Base-by-base conservation (phyloP, 1,140 invertebrate species). In the Drosophila carrolli region DNA sequence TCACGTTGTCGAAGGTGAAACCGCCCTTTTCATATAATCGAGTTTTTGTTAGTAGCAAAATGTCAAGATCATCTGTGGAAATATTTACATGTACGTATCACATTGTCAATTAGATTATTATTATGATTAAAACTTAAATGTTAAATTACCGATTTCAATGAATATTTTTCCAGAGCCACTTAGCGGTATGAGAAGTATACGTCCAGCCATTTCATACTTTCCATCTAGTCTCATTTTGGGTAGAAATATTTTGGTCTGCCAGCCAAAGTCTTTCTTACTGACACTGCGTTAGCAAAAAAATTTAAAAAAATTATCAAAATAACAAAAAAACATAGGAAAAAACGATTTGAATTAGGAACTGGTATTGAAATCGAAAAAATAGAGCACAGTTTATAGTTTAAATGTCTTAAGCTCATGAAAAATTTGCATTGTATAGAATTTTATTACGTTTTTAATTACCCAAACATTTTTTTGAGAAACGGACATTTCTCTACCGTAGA, bases 181-280 rank as follows among this genome's bases (percentile, higher is more conserved):
- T 16, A 96, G 90, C 4, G 95, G 95, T 72, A 96, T 94, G 2
- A 96, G 91, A n/a, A 96, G 91, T 78, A 96, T 95, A 71, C 95
- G 94, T 35, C 95, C 95, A 67, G 94, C 93, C 60, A 96, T 93
- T 68, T 95, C 93, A 75, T 96, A 96, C 16, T 94, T 94, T 5
- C 95, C 95, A 82, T 96, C 95, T 43, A 96, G 94, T 75, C 94
- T 93, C 81, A 95, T 93, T 92, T 94, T 94, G 14, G 95, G 95
- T 2, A 95, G 82, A 60, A 93, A 91, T 13, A 95, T 86, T 90
- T 94, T 94, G 0, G 95, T 95, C 53, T 94, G 93, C 92, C 95
- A 95, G 73, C 94, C 94, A 75, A 95, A 95, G 9, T 94, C 94
- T 85, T 94, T 94, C 9, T 93, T 93, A 83, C 95, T 94, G 0